Base-by-base conservation (phyloP, 64 coral and sea anemone species). In the Pocillopora verrucosa region DNA sequence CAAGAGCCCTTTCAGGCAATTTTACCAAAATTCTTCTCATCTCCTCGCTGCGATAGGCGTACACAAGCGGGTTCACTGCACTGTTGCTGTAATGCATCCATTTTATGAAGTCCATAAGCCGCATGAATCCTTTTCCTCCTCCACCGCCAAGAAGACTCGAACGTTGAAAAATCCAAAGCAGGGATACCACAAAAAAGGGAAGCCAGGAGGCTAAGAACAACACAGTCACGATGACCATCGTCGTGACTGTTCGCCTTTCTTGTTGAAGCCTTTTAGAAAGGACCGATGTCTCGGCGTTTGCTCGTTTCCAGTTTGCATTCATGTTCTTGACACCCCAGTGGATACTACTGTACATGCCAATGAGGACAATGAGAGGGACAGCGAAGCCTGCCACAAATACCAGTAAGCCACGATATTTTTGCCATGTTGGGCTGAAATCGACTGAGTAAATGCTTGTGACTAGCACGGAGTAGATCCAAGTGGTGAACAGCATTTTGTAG, bases 51-150 rank as follows among this genome's bases (percentile, higher is more conserved):
- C 92, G 87, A 60, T 89, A 93, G 0, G 92, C 81, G 58, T 93
- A 93, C 17, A 93, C 62, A 58, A 89, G 61, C 14, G 92, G 92
- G 58, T 93, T 93, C 0, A 93, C 82, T 5, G 72, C 87, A 30
- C 93, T 94, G 83, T 94, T 94, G 20, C 93, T 87, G 34, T 87
- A 94, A 59, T 90, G 93, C 93, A 94, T 94, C 89, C 80, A 91
- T 58, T 90, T 94, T 15, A 94, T 84, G 36, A 90, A 91, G 73
- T 91, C 89, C 59, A 91, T 65, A 30, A 91, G 80, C 1, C 67
- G 41, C 2, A 63, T 60, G 16, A 84, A 75, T 19, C 62, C 74
- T 5, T 45, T 12, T 16, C 14, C 89, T 19, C 62, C 61, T 5
- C 61, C 12, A 10, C 14, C 89, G 14, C 19, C 19, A 34, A 80